Percentiles rank a stretch among this genome's conserved stretches.
These are phyloP conservation scores for Reticulitermes speratus DNA, from an alignment of 1,140 invertebrate species.

Conservation along the genomic window DNA sequence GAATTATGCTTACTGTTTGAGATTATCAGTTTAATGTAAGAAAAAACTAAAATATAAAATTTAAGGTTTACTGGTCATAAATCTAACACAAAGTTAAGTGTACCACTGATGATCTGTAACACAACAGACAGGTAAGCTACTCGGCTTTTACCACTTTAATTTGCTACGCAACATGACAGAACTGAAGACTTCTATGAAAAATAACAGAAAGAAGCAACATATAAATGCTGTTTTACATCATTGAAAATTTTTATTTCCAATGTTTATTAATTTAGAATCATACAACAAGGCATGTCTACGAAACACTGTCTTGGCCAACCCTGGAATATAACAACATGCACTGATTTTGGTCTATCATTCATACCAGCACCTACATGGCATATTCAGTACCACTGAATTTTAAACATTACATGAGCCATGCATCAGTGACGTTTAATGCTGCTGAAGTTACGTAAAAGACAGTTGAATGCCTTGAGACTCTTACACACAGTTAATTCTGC, in stretches of 20 bases:
- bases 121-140: neutral
- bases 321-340: neutral
- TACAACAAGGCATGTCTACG: no score
- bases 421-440: neutral
- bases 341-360: neutral
- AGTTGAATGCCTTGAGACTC: neutral
- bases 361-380: neutral
- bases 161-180: no score
- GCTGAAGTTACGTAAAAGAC: neutral
- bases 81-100: neutral
- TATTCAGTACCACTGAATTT: neutral
- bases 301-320: neutral
- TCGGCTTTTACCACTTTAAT: neutral
- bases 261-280: no score
- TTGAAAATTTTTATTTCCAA: no score
- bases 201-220: no score
- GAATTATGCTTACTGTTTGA: neutral
- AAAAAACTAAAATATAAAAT: neutral
- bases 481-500: neutral
- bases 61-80: neutral
- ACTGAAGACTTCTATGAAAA: no score
- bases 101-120: neutral
- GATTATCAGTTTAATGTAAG: neutral
- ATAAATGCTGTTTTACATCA: no score
- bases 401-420: neutral